These are phyloP conservation scores for Mormyrus hasselquistii DNA, from an alignment of 2,797 vertebrate genomes.

Conservation along the genomic window DNA sequence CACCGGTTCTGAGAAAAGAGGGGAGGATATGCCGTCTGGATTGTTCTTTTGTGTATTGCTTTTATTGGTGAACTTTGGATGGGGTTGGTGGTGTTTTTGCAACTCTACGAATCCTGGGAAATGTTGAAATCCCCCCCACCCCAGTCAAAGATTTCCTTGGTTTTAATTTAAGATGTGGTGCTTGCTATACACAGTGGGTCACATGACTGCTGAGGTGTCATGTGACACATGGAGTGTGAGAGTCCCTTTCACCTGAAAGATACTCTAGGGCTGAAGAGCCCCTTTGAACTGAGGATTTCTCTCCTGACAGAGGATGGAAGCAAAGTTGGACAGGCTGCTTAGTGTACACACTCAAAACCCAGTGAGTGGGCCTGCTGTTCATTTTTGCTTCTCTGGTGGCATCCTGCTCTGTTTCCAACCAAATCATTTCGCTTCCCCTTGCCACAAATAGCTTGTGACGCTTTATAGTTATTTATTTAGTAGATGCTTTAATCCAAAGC, in stretches of 20 bases:
- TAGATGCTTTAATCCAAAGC: background rate
- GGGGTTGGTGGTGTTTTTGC: background rate
- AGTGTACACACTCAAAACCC: background rate
- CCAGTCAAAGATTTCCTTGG: background rate
- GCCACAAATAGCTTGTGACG: background rate
- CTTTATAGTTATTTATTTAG: background rate
- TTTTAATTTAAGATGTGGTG: background rate
- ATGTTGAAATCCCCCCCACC: background rate
- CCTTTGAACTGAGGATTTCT: background rate
- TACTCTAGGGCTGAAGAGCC: background rate
- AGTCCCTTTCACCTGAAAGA: background rate
- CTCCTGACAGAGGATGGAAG: background rate
- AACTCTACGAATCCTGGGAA: background rate
- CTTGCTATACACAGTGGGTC: background rate
- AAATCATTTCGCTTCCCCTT: background rate
- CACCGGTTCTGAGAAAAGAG: background rate
- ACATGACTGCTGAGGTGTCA: background rate
- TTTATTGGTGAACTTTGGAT: conserved; percentile 14
- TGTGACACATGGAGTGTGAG: background rate
- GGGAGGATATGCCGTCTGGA: background rate
- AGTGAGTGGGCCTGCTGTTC: background rate
- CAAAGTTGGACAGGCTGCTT: background rate
- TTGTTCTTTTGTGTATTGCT: background rate
- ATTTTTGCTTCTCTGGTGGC: background rate
- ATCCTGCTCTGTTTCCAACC: background rate